phyloP scores from a whole-genome alignment of 1,140 invertebrate species.

The Drosophila kurseongensis region DNA sequence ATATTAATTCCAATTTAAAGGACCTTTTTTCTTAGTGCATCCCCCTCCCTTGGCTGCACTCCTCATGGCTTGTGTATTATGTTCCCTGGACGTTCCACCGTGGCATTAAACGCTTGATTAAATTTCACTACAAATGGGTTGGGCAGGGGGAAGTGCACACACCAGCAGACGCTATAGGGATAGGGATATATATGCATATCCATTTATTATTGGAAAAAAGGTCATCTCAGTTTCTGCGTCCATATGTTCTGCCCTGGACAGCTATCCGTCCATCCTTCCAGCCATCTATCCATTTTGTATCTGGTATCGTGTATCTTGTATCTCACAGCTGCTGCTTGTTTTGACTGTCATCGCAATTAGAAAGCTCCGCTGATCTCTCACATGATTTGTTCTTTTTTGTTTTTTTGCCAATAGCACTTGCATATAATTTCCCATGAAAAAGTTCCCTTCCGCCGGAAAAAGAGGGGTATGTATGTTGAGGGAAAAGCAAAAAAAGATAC shows the following conservation, averaged over 20 bases:
- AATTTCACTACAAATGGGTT: slow-evolving; percentile 82
- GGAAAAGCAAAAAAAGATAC: slow-evolving; percentile 1
- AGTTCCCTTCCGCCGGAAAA: slow-evolving; percentile 38
- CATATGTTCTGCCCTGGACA: slow-evolving; percentile 59
- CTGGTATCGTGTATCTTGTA: slow-evolving; percentile 41
- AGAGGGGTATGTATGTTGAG: slow-evolving; percentile 1
- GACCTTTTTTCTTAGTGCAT: slow-evolving; percentile 12
- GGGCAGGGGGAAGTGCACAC: slow-evolving; percentile 46
- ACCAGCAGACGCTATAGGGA: slow-evolving; percentile 16
- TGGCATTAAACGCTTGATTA: slow-evolving; percentile 84
- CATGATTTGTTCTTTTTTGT: slow-evolving; percentile 19
- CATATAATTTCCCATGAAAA: slow-evolving; percentile 78
- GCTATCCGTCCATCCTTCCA: slow-evolving; percentile 29
- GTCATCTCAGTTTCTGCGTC: slow-evolving; percentile 54
- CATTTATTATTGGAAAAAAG: slow-evolving; percentile 66
- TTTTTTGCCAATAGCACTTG: slow-evolving; percentile 47
- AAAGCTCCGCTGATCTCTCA: slow-evolving; percentile 51
- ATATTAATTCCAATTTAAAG: neutral
- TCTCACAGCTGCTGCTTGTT: slow-evolving; percentile 44
- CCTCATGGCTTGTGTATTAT: slow-evolving; percentile 54
- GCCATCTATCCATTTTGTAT: slow-evolving; percentile 38
- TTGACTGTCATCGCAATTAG: slow-evolving; percentile 68
- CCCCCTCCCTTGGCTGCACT: slow-evolving; percentile 21
- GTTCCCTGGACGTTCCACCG: slow-evolving; percentile 75
- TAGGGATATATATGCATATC: slow-evolving; percentile 45